Percentiles rank a stretch among this genome's conserved stretches.
Evolutionary conservation across 2,888 invertebrate genomes (phyloP).

Genomic region (Sarcophaga carnaria): DNA sequence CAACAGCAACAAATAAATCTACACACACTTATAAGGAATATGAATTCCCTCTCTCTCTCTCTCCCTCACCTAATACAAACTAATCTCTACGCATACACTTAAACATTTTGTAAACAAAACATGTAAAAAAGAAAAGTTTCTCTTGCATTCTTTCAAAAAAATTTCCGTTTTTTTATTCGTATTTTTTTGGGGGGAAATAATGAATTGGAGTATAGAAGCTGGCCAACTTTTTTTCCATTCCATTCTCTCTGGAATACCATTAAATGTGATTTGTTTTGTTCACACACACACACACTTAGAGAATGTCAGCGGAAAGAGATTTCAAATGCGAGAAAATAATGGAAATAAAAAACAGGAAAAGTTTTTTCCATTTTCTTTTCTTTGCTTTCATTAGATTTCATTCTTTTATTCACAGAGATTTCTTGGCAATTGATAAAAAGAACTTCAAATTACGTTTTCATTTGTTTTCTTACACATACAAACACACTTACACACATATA

Average conservation of each 20-base stretch:
- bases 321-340: constrained; percentile 33
- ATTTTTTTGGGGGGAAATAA: background rate
- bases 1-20: too few relatives aligned
- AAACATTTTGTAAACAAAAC: constrained; percentile 13
- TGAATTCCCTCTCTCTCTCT: too few relatives aligned
- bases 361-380: background rate
- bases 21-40: too few relatives aligned
- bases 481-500: background rate
- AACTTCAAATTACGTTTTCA: background rate
- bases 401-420: constrained; percentile 5
- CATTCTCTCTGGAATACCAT: constrained; percentile 29
- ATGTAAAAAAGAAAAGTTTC: background rate
- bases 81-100: background rate
- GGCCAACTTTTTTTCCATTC: background rate
- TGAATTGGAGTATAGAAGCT: constrained; percentile 6
- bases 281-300: constrained; percentile 10
- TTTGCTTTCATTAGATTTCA: background rate
- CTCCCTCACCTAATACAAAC: too few relatives aligned
- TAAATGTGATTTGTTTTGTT: constrained; percentile 65
- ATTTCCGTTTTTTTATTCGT: background rate
- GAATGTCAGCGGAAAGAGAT: constrained; percentile 40
- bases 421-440: constrained; percentile 43
- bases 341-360: background rate
- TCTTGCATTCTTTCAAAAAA: background rate
- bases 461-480: background rate